Base-by-base conservation (phyloP, 2,888 invertebrate genomes). In the Apotomis turbidana region DNA sequence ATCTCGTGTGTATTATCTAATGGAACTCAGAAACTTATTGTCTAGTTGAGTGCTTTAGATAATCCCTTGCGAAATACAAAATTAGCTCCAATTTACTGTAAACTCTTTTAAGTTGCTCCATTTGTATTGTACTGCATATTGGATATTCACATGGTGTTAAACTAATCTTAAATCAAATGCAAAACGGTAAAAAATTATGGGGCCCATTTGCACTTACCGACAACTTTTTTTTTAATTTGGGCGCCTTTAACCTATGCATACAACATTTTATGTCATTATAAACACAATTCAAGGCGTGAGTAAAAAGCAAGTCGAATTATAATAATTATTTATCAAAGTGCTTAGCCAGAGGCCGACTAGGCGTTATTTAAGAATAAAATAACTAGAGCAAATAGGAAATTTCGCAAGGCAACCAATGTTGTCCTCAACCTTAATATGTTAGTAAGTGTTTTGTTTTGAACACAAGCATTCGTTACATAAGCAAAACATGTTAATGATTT, bases 351-450 rank as follows among this genome's bases (percentile, higher is more conserved):
- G 86, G 85, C 79, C 85, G 76, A 76, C 80, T 71, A 80, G 27
- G 27, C 27, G 27, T 81, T 83, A 84, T 84, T 85, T 80, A 79
- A 74, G 75, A 77, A 78, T 74, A 77, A 80, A 80, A 83, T 80
- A 80, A 77, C 78, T 76, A 79, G 71, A 64, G 70, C 74, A 76
- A 64, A 44, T 66, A 60, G 69, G 63, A 68, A 68, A 77, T 85
- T 82, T 82, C 78, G 77, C 76, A 83, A 82, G 71, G 78, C 75
- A 79, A 80, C 72, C 68, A 76, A 68, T 67, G 69, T 61, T 76
- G 87, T 84, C 87, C 88, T 89, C 82, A 82, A 85, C 88, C 87
- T 86, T 88, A 88, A 87, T 89, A 83, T 75, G 68, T 74, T 71
- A 76, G 78, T 61, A 75, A 76, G 76, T 79, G 75, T 52, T 69